These are phyloP conservation scores for Prostheceraeus crozeri DNA, from an alignment of 2,888 invertebrate genomes.

Conservation along the genomic window DNA sequence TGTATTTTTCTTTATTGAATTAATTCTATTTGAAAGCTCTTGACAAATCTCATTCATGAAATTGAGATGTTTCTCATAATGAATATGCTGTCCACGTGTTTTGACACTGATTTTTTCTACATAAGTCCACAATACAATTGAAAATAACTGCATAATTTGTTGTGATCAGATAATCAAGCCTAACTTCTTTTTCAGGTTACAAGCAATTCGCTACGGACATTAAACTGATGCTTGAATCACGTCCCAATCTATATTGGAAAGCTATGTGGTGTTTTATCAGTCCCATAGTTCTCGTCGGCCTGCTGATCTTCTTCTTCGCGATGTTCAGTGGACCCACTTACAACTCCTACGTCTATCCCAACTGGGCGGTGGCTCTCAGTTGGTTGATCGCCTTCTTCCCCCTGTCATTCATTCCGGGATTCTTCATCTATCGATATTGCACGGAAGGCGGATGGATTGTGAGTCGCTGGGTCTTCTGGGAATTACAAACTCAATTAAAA, in stretches of 20 bases:
- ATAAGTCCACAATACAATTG: too few relatives aligned
- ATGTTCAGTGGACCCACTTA: constrained; percentile 40
- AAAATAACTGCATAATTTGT: too few relatives aligned
- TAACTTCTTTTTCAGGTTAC: constrained; percentile 47
- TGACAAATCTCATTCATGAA: too few relatives aligned
- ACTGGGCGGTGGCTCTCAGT: constrained; percentile 49
- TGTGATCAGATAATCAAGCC: too few relatives aligned
- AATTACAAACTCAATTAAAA: too few relatives aligned
- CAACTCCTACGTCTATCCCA: constrained; percentile 29
- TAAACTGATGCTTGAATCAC: constrained; percentile 50
- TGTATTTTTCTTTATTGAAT: too few relatives aligned
- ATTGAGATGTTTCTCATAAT: too few relatives aligned
- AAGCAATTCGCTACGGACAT: constrained; percentile 51
- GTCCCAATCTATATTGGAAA: constrained; percentile 52
- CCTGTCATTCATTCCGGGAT: constrained; percentile 46
- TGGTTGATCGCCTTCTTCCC: constrained; percentile 54
- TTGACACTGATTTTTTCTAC: too few relatives aligned
- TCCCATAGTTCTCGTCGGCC: constrained; percentile 51
- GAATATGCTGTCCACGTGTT: too few relatives aligned
- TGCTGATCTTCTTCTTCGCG: constrained; percentile 53
- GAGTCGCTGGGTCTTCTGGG: constrained; percentile 38
- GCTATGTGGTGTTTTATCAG: constrained; percentile 51
- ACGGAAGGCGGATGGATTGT: constrained; percentile 49
- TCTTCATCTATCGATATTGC: constrained; percentile 50
- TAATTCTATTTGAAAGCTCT: too few relatives aligned